Evolutionary conservation across 2,888 invertebrate genomes (phyloP).

Genomic region (Thecophora atra): DNA sequence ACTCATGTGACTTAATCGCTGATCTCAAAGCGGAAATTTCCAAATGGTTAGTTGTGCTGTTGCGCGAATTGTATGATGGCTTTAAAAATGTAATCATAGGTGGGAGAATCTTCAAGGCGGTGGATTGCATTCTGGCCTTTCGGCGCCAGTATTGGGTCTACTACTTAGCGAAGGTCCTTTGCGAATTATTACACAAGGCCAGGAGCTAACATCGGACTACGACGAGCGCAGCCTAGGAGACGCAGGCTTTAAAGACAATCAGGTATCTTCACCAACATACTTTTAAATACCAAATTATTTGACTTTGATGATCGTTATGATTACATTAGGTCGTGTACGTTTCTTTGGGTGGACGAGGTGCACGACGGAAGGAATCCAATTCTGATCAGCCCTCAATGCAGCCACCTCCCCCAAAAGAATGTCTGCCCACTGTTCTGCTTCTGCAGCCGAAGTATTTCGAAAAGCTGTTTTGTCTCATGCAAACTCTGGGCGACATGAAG

Average conservation of each 20-base stretch:
- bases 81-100: slow-evolving; percentile 43
- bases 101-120: slow-evolving; percentile 76
- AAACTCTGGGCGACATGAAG: slow-evolving; percentile 87
- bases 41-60: slow-evolving; percentile 72
- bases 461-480: slow-evolving; percentile 89
- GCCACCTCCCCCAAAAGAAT: slow-evolving; percentile 86
- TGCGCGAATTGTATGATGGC: not conserved
- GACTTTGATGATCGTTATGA: not conserved
- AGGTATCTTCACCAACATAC: slow-evolving; percentile 67
- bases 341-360: slow-evolving; percentile 79
- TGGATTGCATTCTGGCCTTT: slow-evolving; percentile 57
- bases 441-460: slow-evolving; percentile 89
- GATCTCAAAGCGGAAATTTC: slow-evolving; percentile 93
- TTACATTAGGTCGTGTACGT: slow-evolving; percentile 81
- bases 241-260: slow-evolving; percentile 93
- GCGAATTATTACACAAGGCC: slow-evolving; percentile 92
- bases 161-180: slow-evolving; percentile 85
- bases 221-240: slow-evolving; percentile 91
- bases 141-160: slow-evolving; percentile 72
- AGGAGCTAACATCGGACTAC: slow-evolving; percentile 90
- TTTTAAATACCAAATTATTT: not conserved
- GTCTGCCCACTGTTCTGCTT: slow-evolving; percentile 84
- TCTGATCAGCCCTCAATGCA: slow-evolving; percentile 84
- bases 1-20: slow-evolving; percentile 88
- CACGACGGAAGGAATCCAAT: slow-evolving; percentile 67